Base-by-base conservation (phyloP, 1,140 invertebrate species). In the Drosophila cardini region DNA sequence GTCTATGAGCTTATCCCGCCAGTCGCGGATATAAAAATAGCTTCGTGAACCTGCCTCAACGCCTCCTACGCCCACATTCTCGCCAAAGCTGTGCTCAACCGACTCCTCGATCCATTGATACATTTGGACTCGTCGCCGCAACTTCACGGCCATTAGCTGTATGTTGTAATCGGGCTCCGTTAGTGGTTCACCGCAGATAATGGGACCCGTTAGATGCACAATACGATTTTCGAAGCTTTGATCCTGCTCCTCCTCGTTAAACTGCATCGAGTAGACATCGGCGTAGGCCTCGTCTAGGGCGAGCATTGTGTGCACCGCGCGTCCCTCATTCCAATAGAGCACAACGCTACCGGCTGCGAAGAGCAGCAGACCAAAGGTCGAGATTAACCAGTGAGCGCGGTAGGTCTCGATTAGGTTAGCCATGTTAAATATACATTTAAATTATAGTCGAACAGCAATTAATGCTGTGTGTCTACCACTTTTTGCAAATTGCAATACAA, bases 101-200 rank as follows among this genome's bases (percentile, higher is more conserved):
- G 94, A 93, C 80, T 97, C 96, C 87, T 98, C 97, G 46, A 97
- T 94, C 97, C 97, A 98, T 90, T 98, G 97, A 90, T 96, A 98
- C 96, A 98, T 98, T 92, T 98, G 97, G 0, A 97, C 96, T 71
- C 95, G 93, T 48, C 96, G 94, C 74, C 95, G 95, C 18, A 97
- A 90, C 78, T 96, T 96, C 0, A 96, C 95, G 15, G 96, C 95
- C 57, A 94, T 93, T 5, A 97, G 94, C 79, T 96, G 94, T 43
- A 97, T 94, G 56, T 96, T 95, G 91, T 97, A 97, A 68, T 96
- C 95, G 13, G 95, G 94, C 91, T 98, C 97, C 7, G 95, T 95
- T 63, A 98, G 93, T 1, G 96, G 96, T 89, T 97, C 96, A n/a
- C 95, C 93, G 48, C 97, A 94, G 16, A 94, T 91, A 13, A 98